phyloP scores from a whole-genome alignment of 2,888 invertebrate genomes.

The Dione juno region DNA sequence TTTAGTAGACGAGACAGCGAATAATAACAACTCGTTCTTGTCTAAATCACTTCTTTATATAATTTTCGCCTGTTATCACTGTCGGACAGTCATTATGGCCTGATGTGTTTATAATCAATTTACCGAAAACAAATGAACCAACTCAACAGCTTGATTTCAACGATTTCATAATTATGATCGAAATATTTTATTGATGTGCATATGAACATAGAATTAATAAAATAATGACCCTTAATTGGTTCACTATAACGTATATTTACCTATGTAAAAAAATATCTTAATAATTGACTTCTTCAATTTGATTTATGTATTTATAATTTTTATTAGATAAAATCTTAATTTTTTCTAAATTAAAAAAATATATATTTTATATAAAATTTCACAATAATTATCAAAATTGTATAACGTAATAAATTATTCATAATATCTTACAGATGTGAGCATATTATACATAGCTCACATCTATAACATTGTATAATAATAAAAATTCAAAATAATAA shows the following conservation, averaged over 20 bases:
- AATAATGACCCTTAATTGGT: no score
- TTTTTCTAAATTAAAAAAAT: neutral
- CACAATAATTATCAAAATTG: neutral
- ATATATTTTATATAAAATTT: neutral
- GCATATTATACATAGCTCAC: no score
- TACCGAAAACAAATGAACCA: conserved; percentile 39
- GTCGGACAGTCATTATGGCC: conserved; percentile 39
- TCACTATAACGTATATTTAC: no score
- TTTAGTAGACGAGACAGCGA: conserved; percentile 48
- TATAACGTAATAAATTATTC: no score
- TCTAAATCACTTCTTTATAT: conserved; percentile 36
- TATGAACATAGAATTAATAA: neutral
- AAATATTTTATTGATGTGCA: conserved; percentile 1
- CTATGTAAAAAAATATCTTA: no score
- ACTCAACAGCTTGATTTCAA: conserved; percentile 31
- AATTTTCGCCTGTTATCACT: conserved; percentile 38
- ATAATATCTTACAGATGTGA: no score
- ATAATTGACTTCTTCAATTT: no score
- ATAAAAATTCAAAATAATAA: no score
- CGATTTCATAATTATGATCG: neutral
- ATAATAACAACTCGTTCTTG: conserved; percentile 48
- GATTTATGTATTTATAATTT: neutral
- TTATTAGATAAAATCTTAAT: neutral
- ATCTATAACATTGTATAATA: no score
- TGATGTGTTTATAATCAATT: conserved; percentile 29